phyloP scores from a whole-genome alignment of 2,797 vertebrate species.

The Phalanger gymnotis region DNA sequence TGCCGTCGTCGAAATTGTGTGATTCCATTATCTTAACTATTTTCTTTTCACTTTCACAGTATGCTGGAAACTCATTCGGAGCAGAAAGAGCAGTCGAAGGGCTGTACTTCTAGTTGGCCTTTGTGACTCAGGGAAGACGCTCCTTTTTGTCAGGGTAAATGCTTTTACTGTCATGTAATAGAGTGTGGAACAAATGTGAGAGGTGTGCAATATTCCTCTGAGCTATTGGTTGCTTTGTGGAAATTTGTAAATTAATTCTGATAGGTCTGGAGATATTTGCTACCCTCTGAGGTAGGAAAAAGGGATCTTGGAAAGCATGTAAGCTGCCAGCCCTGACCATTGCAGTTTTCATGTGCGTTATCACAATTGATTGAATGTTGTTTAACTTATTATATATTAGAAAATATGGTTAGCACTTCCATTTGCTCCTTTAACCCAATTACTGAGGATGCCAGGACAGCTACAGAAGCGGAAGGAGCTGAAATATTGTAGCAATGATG shows the following conservation, averaged over 20 bases:
- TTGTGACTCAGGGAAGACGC: constrained; percentile 95
- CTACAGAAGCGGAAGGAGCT: neutral
- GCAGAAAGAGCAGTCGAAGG: constrained; percentile 89
- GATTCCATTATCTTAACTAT: neutral
- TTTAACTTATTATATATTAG: neutral
- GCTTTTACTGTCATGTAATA: constrained; percentile 11
- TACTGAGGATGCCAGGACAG: neutral
- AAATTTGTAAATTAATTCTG: neutral
- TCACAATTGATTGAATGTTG: neutral
- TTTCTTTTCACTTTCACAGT: constrained; percentile 82
- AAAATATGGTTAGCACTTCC: constrained; percentile 6
- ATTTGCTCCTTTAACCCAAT: neutral
- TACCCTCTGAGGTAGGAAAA: neutral
- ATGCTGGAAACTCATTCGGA: constrained; percentile 90
- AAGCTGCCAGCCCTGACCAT: neutral
- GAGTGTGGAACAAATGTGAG: neutral
- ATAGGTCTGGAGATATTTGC: constrained; percentile 34
- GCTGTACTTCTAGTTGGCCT: constrained; percentile 93
- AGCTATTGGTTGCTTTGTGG: constrained; percentile 19
- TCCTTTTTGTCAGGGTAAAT: constrained; percentile 92
- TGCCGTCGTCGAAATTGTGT: neutral
- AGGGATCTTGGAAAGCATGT: constrained; percentile 30
- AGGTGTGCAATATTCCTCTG: neutral
- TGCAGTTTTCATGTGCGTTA: neutral
- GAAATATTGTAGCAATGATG: neutral